Evolutionary conservation across 2,113 vertebrate species (phyloP).

Genomic region (Ploceus nigricollis): DNA sequence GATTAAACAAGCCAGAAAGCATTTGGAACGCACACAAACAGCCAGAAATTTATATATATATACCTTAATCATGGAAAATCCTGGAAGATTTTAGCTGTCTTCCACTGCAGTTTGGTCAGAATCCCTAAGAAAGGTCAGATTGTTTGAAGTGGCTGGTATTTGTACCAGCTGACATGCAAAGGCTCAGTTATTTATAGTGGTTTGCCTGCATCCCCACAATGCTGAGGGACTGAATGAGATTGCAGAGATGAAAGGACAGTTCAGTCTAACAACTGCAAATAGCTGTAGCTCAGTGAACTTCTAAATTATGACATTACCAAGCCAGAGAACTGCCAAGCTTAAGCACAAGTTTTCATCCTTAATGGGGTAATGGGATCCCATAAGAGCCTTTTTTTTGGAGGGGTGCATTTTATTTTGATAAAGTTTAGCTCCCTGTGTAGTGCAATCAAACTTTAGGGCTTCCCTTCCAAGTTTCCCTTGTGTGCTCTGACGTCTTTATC

Average conservation of each 20-base stretch:
- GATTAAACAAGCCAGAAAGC: slow-evolving; percentile 61
- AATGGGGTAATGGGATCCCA: background rate
- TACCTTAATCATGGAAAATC: slow-evolving; percentile 22
- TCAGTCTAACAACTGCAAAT: slow-evolving; percentile 32
- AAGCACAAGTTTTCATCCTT: background rate
- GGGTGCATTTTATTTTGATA: background rate
- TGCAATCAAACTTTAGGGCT: background rate
- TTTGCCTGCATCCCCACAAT: background rate
- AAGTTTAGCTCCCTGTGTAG: background rate
- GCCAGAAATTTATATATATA: background rate
- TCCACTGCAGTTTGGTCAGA: background rate
- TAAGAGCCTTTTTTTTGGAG: background rate
- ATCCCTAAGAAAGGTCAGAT: slow-evolving; percentile 53
- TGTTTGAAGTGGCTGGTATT: slow-evolving; percentile 43
- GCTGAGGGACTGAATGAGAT: slow-evolving; percentile 28
- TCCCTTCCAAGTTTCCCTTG: background rate
- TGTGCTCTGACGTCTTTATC: slow-evolving; percentile 7
- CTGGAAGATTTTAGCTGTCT: slow-evolving; percentile 12
- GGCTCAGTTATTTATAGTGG: slow-evolving; percentile 33
- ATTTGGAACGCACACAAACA: background rate
- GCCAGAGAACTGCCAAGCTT: background rate
- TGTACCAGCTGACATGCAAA: slow-evolving; percentile 50
- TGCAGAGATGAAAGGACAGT: slow-evolving; percentile 21
- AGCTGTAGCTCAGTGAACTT: slow-evolving; percentile 5
- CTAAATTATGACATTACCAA: slow-evolving; percentile 15